Base-by-base conservation (phyloP, 2,113 vertebrate species). In the Dicentrarchus labrax region DNA sequence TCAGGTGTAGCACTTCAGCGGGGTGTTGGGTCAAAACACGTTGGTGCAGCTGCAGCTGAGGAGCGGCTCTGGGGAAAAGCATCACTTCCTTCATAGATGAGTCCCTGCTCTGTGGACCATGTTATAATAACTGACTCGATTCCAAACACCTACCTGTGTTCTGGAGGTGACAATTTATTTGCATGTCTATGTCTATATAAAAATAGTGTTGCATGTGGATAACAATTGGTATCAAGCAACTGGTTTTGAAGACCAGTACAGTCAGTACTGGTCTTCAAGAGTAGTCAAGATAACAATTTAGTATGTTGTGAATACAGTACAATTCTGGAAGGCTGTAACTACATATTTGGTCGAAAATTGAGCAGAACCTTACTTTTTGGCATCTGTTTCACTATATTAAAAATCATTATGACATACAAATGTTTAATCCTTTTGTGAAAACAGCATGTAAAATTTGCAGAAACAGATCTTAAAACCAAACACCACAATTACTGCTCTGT, bases 1-100 rank as follows among this genome's bases (percentile, higher is more conserved):
- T 80, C 84, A 89, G 78, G 89, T 89, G 89, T 71, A 86, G 78
- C 82, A 17, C 73, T 82, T 69, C 12, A 48, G 56, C 10, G 0
- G 72, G 43, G 69, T 56, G 82, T 67, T 66, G 2, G 64, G 62
- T 68, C 83, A 90, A 87, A 92, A 87, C 78, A 83, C 39, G 53
- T n/a, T 47, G 64, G 65, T 82, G 68, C 85, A 92, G 88, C 86
- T 90, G 88, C 83, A 84, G 75, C 80, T 57, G 69, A 83, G 60
- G 45, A 59, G 72, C 0, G 15, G 7, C 82, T 81, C 76, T 12
- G 45, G 88, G 85, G 77, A 90, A 71, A 36, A 71, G 17, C 53
- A 19, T 7, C 38, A 82, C 75, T 89, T 84, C 78, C 76, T 74
- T 67, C 39, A 66, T 56, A 75, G 53, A 78, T 30, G 62, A 72